A percentile compares a stretch with the other conserved stretches of the same genome.
Evolutionary conservation across 2,888 invertebrate genomes (phyloP).

Genomic region (Cephus nigrinus): DNA sequence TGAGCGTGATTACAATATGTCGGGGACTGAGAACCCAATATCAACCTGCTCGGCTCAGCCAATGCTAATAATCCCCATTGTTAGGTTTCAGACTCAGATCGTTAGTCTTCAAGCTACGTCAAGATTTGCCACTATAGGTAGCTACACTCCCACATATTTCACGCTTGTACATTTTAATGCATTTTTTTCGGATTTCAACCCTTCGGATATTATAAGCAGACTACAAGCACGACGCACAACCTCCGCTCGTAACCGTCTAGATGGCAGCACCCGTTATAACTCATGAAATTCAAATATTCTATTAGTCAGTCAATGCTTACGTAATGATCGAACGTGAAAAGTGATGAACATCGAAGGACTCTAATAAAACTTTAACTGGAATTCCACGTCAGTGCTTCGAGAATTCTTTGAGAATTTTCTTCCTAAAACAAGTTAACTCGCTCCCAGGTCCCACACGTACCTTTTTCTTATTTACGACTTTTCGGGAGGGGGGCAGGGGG

Average conservation of each 20-base stretch:
- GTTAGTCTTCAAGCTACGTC: not conserved
- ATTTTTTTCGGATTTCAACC: not conserved
- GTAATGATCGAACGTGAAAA: not conserved
- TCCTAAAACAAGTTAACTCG: not conserved
- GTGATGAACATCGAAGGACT: not conserved
- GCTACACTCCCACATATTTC: not conserved
- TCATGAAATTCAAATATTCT: not conserved
- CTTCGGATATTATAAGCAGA: not conserved
- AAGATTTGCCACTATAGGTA: not conserved
- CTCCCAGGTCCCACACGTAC: not conserved
- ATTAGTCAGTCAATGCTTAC: not conserved
- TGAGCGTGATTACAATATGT: constrained; percentile 61
- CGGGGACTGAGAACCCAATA: constrained; percentile 56
- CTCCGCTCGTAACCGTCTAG: not conserved
- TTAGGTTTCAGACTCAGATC: constrained; percentile 26
- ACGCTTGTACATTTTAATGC: not conserved
- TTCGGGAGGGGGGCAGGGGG: no score
- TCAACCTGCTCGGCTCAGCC: constrained; percentile 52
- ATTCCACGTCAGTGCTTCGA: not conserved
- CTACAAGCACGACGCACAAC: no score
- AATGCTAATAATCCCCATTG: constrained; percentile 60
- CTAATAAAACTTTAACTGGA: not conserved
- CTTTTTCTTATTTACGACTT: not conserved
- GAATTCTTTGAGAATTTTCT: not conserved
- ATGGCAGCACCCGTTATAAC: not conserved